These are phyloP conservation scores for Phycodurus eques DNA, from an alignment of 2,113 vertebrate species.

Conservation along the genomic window DNA sequence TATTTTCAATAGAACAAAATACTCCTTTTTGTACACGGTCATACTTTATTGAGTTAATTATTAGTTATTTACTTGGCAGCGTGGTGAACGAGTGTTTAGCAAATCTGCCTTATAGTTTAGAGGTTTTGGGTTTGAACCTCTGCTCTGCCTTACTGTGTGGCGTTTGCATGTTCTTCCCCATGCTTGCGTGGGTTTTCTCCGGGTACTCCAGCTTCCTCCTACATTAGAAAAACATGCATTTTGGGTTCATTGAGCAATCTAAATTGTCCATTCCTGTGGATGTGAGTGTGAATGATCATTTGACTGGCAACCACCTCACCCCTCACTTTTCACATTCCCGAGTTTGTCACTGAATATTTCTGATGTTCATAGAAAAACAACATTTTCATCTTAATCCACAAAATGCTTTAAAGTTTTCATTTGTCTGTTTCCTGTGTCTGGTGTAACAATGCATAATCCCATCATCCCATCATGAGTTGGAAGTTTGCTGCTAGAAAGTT, in stretches of 20 bases:
- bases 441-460: background rate
- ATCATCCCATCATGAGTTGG: constrained; percentile 16
- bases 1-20: background rate
- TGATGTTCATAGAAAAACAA: background rate
- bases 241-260: no score
- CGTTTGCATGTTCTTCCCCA: no score
- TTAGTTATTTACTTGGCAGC: background rate
- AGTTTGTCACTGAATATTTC: background rate
- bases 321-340: no score
- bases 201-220: no score
- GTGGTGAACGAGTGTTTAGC: background rate
- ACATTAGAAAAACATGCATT: no score
- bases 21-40: background rate
- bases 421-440: background rate
- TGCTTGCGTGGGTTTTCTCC: no score
- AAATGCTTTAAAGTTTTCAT: constrained; percentile 6
- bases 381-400: background rate
- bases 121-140: background rate
- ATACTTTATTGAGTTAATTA: no score
- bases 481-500: constrained; percentile 15
- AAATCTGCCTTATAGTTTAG: background rate
- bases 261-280: no score
- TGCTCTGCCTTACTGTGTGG: background rate
- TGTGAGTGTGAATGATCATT: no score
- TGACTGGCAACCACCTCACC: no score